Evolutionary conservation across 2,113 vertebrate species (phyloP), one percentile per base, ranked within the genome.

Genomic region (Camarhynchus parvulus): DNA sequence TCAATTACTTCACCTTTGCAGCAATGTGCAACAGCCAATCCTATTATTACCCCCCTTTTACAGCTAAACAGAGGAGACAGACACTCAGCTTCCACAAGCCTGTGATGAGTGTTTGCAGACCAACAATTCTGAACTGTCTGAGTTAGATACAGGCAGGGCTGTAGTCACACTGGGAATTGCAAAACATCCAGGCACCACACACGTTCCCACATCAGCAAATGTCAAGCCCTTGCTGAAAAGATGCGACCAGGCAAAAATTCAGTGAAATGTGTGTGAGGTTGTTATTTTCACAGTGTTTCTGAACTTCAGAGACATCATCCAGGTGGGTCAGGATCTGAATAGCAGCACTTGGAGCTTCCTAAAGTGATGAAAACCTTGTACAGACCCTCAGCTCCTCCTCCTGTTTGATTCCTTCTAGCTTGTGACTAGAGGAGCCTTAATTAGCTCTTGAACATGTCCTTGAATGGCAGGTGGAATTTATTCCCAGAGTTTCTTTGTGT

Each of bases 401-500:
- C 64, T 72, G 44, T 74, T 94, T 95, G 89, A 64, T 49, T 44
- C 81, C n/a, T 90, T 78, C 78, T 53, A 23, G 7, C 18, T 89
- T 92, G 72, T 86, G 79, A 70, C 42, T 55, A 37, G 50, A 83
- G 44, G 7, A 87, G 35, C 59, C 35, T 90, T 88, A 93, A 86
- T 90, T 88, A 76, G 42, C 56, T 94, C 83, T 81, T 83, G 64
- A 96, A 78, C 28, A 7, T 59, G 50, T 88, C 82, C 52, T 93
- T 25, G 63, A 96, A 67, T 4, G 31, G 73, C 83, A 95, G 75
- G 76, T 93, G 87, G 85, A 80, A 75, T 90, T 92, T 83, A 90
- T 93, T 83, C 42, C 31, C 10, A 0, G 28, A 0, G 0, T 91
- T 68, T 74, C 39, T 68, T 37, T 31, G 39, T 52, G 55, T 20